Conservation (phyloP, 92 coral and sea anemone genomes). For the Galaxea fascicularis region DNA sequence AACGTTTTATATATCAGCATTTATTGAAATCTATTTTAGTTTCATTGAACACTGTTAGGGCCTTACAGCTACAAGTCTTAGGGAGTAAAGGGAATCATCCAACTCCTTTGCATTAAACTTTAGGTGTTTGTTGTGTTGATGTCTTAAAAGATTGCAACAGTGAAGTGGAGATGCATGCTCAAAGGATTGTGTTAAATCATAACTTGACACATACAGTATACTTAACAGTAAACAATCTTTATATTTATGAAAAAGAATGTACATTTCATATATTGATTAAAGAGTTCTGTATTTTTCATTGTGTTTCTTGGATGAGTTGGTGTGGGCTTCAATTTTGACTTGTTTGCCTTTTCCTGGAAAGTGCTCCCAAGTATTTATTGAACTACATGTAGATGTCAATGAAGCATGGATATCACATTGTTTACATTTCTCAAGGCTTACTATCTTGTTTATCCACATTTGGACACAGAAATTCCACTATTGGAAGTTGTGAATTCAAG, state of each 20-base stretch:
- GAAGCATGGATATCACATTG: conserved; percentile 26
- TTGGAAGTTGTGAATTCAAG: conserved; percentile 27
- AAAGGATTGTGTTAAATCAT: no score
- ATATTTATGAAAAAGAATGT: no score
- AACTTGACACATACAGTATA: no score
- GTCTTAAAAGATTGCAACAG: no score
- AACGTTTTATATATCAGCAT: no score
- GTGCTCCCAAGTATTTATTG: neutral
- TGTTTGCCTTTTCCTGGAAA: conserved; percentile 19
- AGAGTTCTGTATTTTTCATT: conserved; percentile 31
- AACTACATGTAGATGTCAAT: conserved; percentile 18
- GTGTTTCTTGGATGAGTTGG: conserved; percentile 25
- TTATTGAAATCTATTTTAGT: no score
- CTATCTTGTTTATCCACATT: conserved; percentile 26
- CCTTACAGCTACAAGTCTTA: no score
- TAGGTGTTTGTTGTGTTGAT: no score
- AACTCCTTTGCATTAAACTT: no score
- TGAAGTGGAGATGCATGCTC: conserved; percentile 3
- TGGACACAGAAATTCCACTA: conserved; percentile 20
- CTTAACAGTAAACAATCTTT: no score
- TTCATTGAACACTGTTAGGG: no score
- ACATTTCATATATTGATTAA: conserved; percentile 27
- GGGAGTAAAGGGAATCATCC: no score
- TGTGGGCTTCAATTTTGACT: conserved; percentile 25
- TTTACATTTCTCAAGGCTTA: conserved; percentile 3